phyloP scores from a whole-genome alignment of 2,888 invertebrate genomes.

The Plusia festucae region DNA sequence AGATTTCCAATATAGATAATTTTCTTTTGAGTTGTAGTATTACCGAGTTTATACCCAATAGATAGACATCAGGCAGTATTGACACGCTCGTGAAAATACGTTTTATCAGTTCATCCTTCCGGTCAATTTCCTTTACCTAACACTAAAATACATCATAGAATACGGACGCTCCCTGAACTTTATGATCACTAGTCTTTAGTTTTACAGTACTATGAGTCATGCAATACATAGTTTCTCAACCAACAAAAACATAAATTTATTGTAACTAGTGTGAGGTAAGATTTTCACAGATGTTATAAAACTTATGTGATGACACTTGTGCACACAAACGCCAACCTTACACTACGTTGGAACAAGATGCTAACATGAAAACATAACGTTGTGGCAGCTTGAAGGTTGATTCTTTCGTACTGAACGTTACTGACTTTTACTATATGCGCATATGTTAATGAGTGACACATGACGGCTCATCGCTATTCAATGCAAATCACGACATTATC shows the following conservation, averaged over 20 bases:
- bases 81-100: constrained; percentile 25
- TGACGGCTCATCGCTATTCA: constrained; percentile 48
- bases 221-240: constrained; percentile 45
- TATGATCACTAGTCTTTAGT: constrained; percentile 20
- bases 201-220: constrained; percentile 47
- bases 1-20: constrained; percentile 8
- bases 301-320: constrained; percentile 49
- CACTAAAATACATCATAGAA: constrained; percentile 27
- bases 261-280: constrained; percentile 48
- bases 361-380: constrained; percentile 30
- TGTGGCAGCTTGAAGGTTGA: constrained; percentile 13
- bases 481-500: constrained; percentile 56
- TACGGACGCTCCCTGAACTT: constrained; percentile 28
- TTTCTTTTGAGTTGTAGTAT: constrained; percentile 23
- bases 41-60: constrained; percentile 14
- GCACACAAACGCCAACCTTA: constrained; percentile 49
- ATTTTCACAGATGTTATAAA: constrained; percentile 61
- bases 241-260: constrained; percentile 51
- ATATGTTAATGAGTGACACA: constrained; percentile 39
- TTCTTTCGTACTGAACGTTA: constrained; percentile 22
- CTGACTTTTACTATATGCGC: constrained; percentile 52
- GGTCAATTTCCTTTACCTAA: constrained; percentile 39
- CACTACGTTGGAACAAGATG: constrained; percentile 35
- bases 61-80: constrained; percentile 16
- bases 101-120: constrained; percentile 40